These are phyloP conservation scores for Julus scanicus DNA, from an alignment of 2,888 invertebrate species.

Conservation along the genomic window DNA sequence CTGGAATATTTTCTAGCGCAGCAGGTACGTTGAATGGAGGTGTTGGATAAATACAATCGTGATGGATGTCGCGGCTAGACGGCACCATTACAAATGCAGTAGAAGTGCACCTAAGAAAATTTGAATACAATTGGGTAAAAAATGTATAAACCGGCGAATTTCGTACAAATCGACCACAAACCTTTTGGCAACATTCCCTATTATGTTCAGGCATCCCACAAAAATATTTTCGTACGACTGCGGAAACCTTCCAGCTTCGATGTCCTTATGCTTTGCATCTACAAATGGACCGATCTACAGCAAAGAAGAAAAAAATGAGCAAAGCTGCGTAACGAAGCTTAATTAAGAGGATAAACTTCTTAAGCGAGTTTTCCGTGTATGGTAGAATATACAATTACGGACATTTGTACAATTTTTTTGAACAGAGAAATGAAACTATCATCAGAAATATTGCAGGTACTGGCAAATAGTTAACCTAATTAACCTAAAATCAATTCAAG, in stretches of 20 bases:
- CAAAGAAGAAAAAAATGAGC: slow-evolving; percentile 49
- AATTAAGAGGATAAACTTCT: background rate
- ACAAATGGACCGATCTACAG: slow-evolving; percentile 81
- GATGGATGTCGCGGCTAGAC: slow-evolving; percentile 81
- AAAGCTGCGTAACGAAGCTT: background rate
- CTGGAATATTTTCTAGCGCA: background rate
- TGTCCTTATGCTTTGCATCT: slow-evolving; percentile 69
- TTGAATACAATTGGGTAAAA: too few species aligned
- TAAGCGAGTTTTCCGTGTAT: too few species aligned
- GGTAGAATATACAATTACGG: too few species aligned
- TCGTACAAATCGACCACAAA: background rate
- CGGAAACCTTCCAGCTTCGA: slow-evolving; percentile 58
- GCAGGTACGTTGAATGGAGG: slow-evolving; percentile 72
- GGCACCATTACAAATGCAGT: slow-evolving; percentile 81
- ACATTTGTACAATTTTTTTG: too few species aligned
- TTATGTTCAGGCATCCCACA: slow-evolving; percentile 48
- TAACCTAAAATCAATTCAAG: too few species aligned
- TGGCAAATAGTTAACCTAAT: too few species aligned
- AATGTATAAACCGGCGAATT: background rate
- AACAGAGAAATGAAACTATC: too few species aligned
- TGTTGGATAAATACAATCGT: slow-evolving; percentile 84
- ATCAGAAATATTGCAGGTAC: too few species aligned
- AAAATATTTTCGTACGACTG: background rate
- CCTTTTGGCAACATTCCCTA: slow-evolving; percentile 61
- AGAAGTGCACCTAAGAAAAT: background rate